Percentiles rank a stretch among this genome's conserved stretches.
These are phyloP conservation scores for Eurosta solidaginis DNA, from an alignment of 1,140 invertebrate genomes.

Conservation along the genomic window DNA sequence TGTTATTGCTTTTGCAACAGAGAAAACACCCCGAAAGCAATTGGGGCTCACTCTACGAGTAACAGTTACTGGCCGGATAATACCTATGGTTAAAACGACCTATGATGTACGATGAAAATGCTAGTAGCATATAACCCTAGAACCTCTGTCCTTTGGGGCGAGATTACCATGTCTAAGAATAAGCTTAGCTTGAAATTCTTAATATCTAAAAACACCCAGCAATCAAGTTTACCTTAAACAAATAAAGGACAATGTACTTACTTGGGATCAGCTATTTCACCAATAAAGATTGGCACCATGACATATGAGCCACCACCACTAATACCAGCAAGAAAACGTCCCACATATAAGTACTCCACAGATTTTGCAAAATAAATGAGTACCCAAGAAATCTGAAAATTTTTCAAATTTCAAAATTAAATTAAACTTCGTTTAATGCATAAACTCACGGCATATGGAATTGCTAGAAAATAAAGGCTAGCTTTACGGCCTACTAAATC, in stretches of 20 bases:
- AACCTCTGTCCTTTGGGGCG: too few relatives aligned
- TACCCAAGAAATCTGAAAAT: constrained; percentile 47
- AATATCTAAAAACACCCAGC: background rate
- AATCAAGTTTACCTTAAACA: background rate
- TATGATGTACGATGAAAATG: too few relatives aligned
- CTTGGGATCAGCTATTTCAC: constrained; percentile 57
- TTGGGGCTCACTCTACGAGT: too few relatives aligned
- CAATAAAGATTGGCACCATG: constrained; percentile 51
- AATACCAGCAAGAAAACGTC: constrained; percentile 58
- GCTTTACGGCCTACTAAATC: constrained; percentile 58
- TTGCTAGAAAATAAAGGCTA: constrained; percentile 43
- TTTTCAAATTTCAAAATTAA: background rate
- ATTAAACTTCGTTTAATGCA: background rate
- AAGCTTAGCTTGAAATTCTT: too few relatives aligned
- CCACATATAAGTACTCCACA: constrained; percentile 53
- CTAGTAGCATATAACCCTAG: too few relatives aligned
- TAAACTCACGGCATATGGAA: constrained; percentile 49
- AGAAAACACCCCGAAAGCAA: too few relatives aligned
- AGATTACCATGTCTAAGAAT: too few relatives aligned
- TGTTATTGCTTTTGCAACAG: too few relatives aligned
- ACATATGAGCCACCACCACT: constrained; percentile 51
- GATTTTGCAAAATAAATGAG: constrained; percentile 49
- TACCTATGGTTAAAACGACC: too few relatives aligned
- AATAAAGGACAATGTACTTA: constrained; percentile 32
- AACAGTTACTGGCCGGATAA: too few relatives aligned